Percentiles rank a stretch among this genome's conserved stretches.
phyloP scores from a whole-genome alignment of 2,797 vertebrate species.

The Anableps anableps region DNA sequence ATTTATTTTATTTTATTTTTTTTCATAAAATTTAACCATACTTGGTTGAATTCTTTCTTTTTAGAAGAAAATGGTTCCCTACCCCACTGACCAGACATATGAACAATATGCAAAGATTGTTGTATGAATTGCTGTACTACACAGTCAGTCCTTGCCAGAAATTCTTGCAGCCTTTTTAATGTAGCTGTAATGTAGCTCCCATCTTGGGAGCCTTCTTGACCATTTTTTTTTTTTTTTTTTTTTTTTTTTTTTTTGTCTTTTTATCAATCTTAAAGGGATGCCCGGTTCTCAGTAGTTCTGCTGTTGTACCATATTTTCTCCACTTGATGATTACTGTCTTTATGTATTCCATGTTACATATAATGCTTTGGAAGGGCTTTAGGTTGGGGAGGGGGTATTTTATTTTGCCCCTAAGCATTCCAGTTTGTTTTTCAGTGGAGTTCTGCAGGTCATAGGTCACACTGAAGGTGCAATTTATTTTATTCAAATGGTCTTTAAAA shows the following conservation, averaged over 20 bases:
- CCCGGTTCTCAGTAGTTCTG: slow-evolving; percentile 18
- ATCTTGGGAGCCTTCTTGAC: background rate
- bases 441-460: background rate
- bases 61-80: background rate
- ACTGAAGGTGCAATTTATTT: background rate
- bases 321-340: background rate
- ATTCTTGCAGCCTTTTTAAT: background rate
- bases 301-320: background rate
- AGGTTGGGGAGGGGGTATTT: too few species aligned
- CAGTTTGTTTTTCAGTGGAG: background rate
- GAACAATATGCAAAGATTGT: background rate
- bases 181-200: background rate
- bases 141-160: too few species aligned
- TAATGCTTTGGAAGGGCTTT: background rate
- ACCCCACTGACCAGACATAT: too few species aligned
- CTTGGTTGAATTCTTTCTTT: background rate
- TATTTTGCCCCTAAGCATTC: background rate
- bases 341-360: background rate
- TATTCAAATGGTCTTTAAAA: background rate
- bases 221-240: background rate
- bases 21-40: background rate
- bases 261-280: background rate
- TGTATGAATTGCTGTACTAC: too few species aligned
- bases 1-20: background rate
- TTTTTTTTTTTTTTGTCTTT: background rate